phyloP scores from a whole-genome alignment of 2,888 invertebrate species.

The Pomacea canaliculata region DNA sequence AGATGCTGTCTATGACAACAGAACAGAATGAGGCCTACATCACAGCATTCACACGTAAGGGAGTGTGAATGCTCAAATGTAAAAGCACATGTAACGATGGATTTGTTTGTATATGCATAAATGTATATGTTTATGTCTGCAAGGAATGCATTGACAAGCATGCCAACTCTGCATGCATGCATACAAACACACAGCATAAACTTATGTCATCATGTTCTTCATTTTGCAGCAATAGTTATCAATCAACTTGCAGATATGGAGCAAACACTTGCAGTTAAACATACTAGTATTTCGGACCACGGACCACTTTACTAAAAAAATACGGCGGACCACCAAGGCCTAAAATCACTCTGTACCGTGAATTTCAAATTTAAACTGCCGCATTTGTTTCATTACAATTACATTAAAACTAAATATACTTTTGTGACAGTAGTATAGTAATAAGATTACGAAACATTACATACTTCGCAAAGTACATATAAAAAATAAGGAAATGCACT shows the following conservation, averaged over 20 bases:
- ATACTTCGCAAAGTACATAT: too few species aligned
- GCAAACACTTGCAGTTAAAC: neutral
- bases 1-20: slow-evolving; percentile 6
- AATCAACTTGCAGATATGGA: neutral
- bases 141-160: neutral
- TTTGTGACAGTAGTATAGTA: too few species aligned
- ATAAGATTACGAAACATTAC: too few species aligned
- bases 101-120: neutral
- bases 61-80: neutral
- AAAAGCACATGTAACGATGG: neutral
- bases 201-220: neutral
- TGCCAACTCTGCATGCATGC: too few species aligned
- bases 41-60: slow-evolving; percentile 36
- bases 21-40: slow-evolving; percentile 63
- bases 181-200: too few species aligned
- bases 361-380: too few species aligned
- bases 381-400: too few species aligned
- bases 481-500: too few species aligned
- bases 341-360: too few species aligned
- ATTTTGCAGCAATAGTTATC: neutral
- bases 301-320: neutral
- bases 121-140: neutral
- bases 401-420: too few species aligned
- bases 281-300: too few species aligned
- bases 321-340: too few species aligned